Evolutionary conservation across 2,113 vertebrate species (phyloP), one percentile per base, ranked within the genome.

Genomic region (Pomatorhinus ruficollis): DNA sequence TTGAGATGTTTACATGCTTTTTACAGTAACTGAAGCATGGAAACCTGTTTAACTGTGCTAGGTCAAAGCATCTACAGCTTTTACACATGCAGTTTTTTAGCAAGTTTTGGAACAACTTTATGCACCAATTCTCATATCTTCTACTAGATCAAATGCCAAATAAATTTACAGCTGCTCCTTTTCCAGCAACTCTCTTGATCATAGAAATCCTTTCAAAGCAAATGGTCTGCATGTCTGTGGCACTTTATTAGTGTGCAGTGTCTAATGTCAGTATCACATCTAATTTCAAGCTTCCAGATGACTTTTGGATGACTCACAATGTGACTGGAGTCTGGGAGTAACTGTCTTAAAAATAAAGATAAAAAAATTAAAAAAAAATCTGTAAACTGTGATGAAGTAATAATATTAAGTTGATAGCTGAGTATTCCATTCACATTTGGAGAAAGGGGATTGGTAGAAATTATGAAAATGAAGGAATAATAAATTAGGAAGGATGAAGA

Each of bases 141-240:
- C 37, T 77, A 40, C 77, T 83, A 88, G 77, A 88, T 93, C 66
- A 83, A 87, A 76, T 93, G 47, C n/a, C 74, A 84, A 95, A 79
- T 15, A 78, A 79, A 80, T 89, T 12, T 93, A 39, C 13, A 75
- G 37, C 69, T 80, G 57, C 52, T 95, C 56, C 95, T 83, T 76
- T 52, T 53, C 90, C 42, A 53, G 39, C 66, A 90, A 19, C 68
- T 95, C 33, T 95, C 35, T 61, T 87, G 65, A 91, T 88, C 53
- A 77, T 15, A 31, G 30, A 72, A 77, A 76, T 95, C 69, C 40
- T 83, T 79, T 50, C 75, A 31, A 45, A 84, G 35, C 11, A 35
- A 83, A 22, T 10, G 22, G 7, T 77, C 47, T 81, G 31, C 56
- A 50, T 79, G 35, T 44, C 42, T 60, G 33, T 13, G 60, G 30